Evolutionary conservation across 2,797 vertebrate genomes (phyloP).

Genomic region (Masticophis lateralis): DNA sequence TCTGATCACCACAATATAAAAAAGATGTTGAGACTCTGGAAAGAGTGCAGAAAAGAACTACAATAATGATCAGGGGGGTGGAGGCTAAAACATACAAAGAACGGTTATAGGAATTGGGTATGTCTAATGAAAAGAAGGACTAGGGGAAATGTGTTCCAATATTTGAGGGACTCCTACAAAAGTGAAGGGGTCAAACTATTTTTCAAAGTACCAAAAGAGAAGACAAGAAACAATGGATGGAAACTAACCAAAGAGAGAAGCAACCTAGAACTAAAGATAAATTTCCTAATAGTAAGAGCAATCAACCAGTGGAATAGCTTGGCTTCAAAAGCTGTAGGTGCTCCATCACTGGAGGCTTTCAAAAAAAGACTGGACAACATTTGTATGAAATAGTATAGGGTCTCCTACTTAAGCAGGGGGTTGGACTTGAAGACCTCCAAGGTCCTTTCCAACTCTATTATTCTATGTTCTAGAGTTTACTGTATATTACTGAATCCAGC

Average conservation of each 20-base stretch:
- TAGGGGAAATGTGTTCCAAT: background rate
- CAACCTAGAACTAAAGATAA: background rate
- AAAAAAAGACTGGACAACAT: background rate
- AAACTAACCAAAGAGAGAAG: background rate
- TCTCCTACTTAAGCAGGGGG: background rate
- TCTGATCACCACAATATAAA: background rate
- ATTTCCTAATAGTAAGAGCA: background rate
- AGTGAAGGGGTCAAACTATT: background rate
- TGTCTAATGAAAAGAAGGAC: background rate
- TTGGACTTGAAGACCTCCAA: background rate
- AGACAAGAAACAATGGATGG: background rate
- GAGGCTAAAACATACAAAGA: background rate
- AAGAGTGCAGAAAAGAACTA: background rate
- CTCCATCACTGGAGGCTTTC: background rate
- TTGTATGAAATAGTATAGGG: background rate
- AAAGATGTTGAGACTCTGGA: background rate
- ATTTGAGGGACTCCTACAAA: background rate
- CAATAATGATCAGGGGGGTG: background rate
- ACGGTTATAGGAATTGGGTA: background rate
- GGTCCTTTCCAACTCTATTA: background rate
- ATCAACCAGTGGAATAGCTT: background rate
- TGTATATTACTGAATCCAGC: background rate
- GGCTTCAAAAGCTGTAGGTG: background rate
- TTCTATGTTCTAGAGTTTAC: background rate
- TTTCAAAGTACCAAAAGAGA: background rate